A percentile compares a stretch with the other conserved stretches of the same genome.
These are phyloP conservation scores for Cheilosia pagana DNA, from an alignment of 2,888 invertebrate genomes.

Conservation along the genomic window DNA sequence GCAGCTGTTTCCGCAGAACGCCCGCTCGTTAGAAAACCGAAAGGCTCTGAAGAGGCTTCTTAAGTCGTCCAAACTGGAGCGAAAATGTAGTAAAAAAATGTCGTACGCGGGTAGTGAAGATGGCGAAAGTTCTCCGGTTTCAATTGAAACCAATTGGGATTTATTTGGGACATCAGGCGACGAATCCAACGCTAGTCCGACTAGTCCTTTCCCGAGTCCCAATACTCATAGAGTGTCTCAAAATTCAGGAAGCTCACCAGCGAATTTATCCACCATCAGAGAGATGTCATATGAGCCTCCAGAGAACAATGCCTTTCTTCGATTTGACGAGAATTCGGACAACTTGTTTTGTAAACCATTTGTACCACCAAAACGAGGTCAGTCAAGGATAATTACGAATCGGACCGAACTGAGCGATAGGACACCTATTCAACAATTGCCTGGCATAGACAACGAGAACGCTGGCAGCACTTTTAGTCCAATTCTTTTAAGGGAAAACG, in stretches of 20 bases:
- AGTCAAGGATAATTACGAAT: background rate
- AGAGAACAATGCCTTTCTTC: background rate
- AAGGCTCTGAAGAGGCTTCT: slow-evolving; percentile 40
- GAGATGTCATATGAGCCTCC: background rate
- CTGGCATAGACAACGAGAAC: background rate
- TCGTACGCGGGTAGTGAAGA: background rate
- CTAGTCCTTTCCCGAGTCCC: no score
- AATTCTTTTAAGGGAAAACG: background rate
- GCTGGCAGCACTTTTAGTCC: background rate
- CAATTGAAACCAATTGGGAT: background rate
- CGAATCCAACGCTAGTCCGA: background rate
- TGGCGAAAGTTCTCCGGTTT: background rate
- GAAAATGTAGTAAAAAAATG: slow-evolving; percentile 8
- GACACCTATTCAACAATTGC: no score
- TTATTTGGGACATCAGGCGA: slow-evolving; percentile 13
- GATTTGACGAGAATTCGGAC: slow-evolving; percentile 6
- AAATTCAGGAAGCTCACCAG: no score
- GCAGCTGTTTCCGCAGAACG: slow-evolving; percentile 62
- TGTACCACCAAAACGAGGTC: slow-evolving; percentile 16
- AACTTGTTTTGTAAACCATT: slow-evolving; percentile 57
- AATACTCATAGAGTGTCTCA: no score
- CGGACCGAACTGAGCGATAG: no score
- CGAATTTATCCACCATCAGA: background rate
- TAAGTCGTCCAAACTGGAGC: background rate
- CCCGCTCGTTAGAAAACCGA: slow-evolving; percentile 46